A percentile compares a stretch with the other conserved stretches of the same genome.
These are phyloP conservation scores for Achlya flavicornis DNA, from an alignment of 2,888 invertebrate species.

Conservation along the genomic window DNA sequence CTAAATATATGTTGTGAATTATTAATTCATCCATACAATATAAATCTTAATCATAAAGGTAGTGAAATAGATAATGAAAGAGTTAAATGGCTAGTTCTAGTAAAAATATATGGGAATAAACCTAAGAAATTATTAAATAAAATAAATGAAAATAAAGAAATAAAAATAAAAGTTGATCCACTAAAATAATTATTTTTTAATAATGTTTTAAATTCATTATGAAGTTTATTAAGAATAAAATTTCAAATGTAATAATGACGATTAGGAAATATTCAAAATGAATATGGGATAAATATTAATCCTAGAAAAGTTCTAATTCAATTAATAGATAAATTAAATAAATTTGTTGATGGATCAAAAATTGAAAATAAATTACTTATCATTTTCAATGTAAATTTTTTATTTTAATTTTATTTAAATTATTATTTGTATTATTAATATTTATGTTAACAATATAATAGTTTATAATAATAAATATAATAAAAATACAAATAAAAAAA, in stretches of 20 bases:
- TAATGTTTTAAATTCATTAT: conserved; percentile 85
- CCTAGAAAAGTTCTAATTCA: conserved; percentile 84
- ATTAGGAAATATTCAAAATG: conserved; percentile 82
- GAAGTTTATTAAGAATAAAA: conserved; percentile 70
- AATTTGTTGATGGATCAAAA: conserved; percentile 85
- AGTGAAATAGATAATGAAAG: conserved; percentile 84
- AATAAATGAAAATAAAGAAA: conserved; percentile 84
- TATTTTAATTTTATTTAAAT: conserved; percentile 43
- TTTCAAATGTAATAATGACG: conserved; percentile 79
- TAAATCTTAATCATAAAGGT: conserved; percentile 86
- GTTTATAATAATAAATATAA: conserved; percentile 80
- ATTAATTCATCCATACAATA: conserved; percentile 86
- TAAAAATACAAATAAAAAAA: conserved; percentile 66
- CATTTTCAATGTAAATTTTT: conserved; percentile 82
- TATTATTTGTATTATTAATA: conserved; percentile 49
- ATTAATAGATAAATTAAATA: conserved; percentile 81
- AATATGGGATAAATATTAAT: conserved; percentile 76
- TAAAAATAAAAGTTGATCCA: conserved; percentile 83
- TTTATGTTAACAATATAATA: conserved; percentile 70
- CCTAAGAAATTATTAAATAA: conserved; percentile 88
- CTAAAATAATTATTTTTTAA: conserved; percentile 69
- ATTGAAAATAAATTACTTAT: conserved; percentile 87
- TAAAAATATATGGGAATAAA: conserved; percentile 88
- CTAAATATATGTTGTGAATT: conserved; percentile 86
- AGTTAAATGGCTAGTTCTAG: conserved; percentile 86